Percentiles rank a stretch among this genome's conserved stretches.
These are phyloP conservation scores for Psilopsiagon aurifrons DNA, from an alignment of 2,113 vertebrate species.

Conservation along the genomic window DNA sequence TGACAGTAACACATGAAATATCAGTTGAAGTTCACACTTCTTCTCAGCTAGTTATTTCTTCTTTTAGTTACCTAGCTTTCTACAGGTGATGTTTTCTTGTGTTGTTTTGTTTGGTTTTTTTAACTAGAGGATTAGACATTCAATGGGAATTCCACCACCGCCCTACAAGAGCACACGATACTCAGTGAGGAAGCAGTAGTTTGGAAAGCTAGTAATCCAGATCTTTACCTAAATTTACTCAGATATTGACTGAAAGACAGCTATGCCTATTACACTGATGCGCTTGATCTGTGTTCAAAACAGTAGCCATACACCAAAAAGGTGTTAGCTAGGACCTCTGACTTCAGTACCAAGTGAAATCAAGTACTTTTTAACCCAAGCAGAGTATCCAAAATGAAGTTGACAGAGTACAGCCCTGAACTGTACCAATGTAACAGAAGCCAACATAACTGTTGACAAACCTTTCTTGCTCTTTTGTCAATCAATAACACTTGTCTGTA, in stretches of 20 bases:
- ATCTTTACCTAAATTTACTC: neutral
- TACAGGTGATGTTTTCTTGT: neutral
- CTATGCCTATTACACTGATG: neutral
- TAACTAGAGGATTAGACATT: neutral
- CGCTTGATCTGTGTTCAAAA: neutral
- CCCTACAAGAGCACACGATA: neutral
- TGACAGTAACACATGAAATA: rapidly evolving
- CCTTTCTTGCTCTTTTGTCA: rapidly evolving
- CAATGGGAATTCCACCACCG: neutral
- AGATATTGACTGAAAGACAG: neutral
- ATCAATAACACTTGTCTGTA: neutral
- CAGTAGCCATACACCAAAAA: neutral
- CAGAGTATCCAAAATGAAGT: neutral
- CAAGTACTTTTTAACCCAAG: neutral
- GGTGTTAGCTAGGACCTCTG: neutral
- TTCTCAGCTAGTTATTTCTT: neutral
- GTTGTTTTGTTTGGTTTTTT: neutral
- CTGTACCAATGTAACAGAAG: neutral
- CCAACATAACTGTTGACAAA: neutral
- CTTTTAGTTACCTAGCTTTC: neutral
- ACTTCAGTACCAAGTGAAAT: neutral
- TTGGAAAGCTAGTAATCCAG: neutral
- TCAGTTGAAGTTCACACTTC: rapidly evolving
- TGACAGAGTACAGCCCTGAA: neutral
- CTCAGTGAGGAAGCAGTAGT: neutral